A percentile compares a stretch with the other conserved stretches of the same genome.
These are phyloP conservation scores for Myotis planiceps DNA, from an alignment of 2,797 vertebrate species.

Conservation along the genomic window DNA sequence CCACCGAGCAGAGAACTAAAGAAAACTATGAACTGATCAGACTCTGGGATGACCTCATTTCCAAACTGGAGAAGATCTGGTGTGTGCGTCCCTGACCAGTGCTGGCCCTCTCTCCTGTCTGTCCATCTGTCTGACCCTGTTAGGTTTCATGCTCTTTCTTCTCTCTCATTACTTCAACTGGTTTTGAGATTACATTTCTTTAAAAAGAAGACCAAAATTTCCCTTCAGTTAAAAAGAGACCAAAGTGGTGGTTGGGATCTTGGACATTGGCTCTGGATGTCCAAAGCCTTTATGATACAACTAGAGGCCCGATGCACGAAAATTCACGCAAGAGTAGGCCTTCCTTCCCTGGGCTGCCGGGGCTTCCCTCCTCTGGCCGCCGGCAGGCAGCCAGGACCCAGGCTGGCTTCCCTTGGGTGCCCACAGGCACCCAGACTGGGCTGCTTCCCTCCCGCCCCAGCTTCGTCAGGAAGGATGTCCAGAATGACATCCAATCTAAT, in stretches of 20 bases:
- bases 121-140: too few relatives aligned
- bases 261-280: not conserved
- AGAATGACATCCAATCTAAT: too few relatives aligned
- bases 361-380: too few relatives aligned
- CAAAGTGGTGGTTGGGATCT: not conserved
- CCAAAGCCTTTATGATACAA: not conserved
- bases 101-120: not conserved
- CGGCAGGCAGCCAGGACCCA: too few relatives aligned
- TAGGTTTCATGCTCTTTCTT: not conserved
- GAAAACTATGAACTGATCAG: not conserved
- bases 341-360: too few relatives aligned
- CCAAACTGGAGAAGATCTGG: not conserved
- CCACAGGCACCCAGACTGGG: too few relatives aligned
- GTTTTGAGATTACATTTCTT: not conserved
- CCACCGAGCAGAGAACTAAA: not conserved
- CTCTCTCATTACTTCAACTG: not conserved
- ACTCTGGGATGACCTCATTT: not conserved
- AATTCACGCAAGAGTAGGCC: too few relatives aligned
- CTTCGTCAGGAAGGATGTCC: too few relatives aligned
- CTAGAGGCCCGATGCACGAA: too few relatives aligned
- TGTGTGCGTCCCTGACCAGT: not conserved
- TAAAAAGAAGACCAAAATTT: not conserved
- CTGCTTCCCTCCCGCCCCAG: too few relatives aligned
- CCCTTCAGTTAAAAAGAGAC: not conserved
- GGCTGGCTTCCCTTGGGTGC: too few relatives aligned